Evolutionary conservation across 2,113 vertebrate genomes (phyloP).

Genomic region (Taurulus bubalis): DNA sequence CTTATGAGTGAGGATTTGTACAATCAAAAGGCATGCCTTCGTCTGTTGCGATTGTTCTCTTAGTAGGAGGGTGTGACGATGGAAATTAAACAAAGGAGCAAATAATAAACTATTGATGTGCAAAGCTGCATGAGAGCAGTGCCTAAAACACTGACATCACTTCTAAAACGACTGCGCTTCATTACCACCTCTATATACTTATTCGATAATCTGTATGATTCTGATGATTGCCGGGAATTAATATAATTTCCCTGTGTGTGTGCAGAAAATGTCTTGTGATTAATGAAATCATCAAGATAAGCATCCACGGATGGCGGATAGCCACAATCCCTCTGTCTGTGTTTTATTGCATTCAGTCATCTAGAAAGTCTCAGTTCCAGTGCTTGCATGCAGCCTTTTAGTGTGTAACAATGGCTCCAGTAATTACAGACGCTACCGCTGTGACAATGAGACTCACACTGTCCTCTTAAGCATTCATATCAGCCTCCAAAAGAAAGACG

Average conservation of each 20-base stretch:
- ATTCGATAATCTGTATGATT: conserved; percentile 15
- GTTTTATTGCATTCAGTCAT: conserved; percentile 26
- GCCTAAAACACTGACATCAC: background rate
- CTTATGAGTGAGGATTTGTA: conserved; percentile 38
- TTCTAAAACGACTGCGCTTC: conserved; percentile 13
- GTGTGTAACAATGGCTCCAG: conserved; percentile 54
- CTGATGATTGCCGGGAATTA: conserved; percentile 19
- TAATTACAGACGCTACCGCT: conserved; percentile 54
- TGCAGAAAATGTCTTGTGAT: conserved; percentile 23
- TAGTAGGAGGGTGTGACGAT: conserved; percentile 24
- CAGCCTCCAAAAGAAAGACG: conserved; percentile 26
- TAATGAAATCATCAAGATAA: conserved; percentile 53
- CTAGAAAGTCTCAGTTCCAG: conserved; percentile 42
- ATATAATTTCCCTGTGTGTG: background rate
- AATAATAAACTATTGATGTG: conserved; percentile 42
- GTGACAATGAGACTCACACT: conserved; percentile 42
- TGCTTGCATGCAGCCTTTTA: conserved; percentile 40
- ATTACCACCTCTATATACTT: conserved; percentile 7
- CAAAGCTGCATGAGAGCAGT: background rate
- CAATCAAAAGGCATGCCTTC: conserved; percentile 20
- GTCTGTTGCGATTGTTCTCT: conserved; percentile 34
- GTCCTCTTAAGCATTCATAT: conserved; percentile 46
- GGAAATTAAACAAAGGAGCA: conserved; percentile 44
- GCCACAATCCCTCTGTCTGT: conserved; percentile 1
- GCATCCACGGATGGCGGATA: conserved; percentile 19